Base-by-base conservation (phyloP, 2,797 vertebrate species). In the Acanthurus lineatus region DNA sequence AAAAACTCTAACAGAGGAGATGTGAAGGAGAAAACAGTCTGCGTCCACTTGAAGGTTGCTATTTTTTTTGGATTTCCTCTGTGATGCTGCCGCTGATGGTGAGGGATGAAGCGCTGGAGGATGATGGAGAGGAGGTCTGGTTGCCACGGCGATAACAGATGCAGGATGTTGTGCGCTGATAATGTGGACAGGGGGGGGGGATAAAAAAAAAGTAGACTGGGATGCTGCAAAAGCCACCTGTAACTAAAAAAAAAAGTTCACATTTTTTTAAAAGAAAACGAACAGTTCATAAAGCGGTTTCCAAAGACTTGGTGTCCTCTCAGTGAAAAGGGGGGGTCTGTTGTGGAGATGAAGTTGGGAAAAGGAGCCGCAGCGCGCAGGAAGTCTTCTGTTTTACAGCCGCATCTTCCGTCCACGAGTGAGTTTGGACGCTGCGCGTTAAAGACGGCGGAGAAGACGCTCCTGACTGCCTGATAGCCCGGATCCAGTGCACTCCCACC, bases 61-160 rank as follows among this genome's bases (percentile, higher is more conserved):
- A 2, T 25, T 25, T 25, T 25, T 14, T 12, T 54, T 22, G 22
- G 42, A 12, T 17, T 42, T 16, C 25, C 58, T 17, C 10, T 60
- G 54, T n/a, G 59, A 35, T 25, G 22, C 40, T 74, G 80, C 49
- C 6, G 85, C 73, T 89, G 64, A 58, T 63, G 82, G 38, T 32
- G 53, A 54, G 53, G 25, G 84, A 75, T 65, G 88, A 52, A 65
- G 76, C 40, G 32, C 68, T 19, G 74, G 38, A 72, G 59, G 28
- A 44, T 82, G 87, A 85, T 80, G 81, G 78, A 76, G 83, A 52
- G 59, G 61, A 82, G 66, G 20, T 45, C 57, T 61, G 86, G 92
- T 94, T 93, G 90, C 93, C 92, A 84, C 51, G 92, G 92, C 63
- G 81, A 94, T 90, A 8, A 63, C 38, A 87, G 83, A 86, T 88